A percentile compares a stretch with the other conserved stretches of the same genome.
phyloP scores from a whole-genome alignment of 2,888 invertebrate species.

The Craniophora ligustri region DNA sequence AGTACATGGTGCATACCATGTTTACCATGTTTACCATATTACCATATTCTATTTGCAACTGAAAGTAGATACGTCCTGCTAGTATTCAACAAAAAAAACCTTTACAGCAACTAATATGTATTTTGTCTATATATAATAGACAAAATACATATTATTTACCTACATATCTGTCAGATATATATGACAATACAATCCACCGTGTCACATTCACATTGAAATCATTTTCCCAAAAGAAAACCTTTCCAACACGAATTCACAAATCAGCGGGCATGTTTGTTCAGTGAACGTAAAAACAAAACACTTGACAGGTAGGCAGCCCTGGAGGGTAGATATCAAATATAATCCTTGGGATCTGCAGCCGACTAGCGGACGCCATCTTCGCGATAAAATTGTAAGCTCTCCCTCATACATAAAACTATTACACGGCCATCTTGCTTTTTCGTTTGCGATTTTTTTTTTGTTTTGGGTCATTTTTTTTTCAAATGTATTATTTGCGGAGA shows the following conservation, averaged over 20 bases:
- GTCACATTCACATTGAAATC: not conserved
- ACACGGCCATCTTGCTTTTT: conserved; percentile 3
- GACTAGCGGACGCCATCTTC: conserved; percentile 37
- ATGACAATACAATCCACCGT: too few species aligned
- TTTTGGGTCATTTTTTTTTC: conserved; percentile 2
- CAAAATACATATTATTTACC: too few species aligned
- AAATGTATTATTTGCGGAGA: not conserved
- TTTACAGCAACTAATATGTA: too few species aligned
- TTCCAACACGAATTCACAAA: conserved; percentile 9
- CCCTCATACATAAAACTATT: conserved; percentile 43
- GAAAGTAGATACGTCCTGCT: too few species aligned
- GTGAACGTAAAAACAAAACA: conserved; percentile 42
- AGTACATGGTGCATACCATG: too few species aligned
- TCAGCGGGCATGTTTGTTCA: conserved; percentile 34
- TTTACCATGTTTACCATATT: too few species aligned
- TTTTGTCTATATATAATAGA: too few species aligned
- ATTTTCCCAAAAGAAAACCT: conserved; percentile 1
- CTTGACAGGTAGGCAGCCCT: conserved; percentile 37
- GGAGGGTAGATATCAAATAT: conserved; percentile 43
- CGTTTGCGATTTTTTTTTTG: conserved; percentile 8
- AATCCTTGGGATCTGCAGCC: conserved; percentile 40
- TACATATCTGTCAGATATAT: too few species aligned
- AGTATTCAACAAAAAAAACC: too few species aligned
- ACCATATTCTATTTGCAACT: too few species aligned
- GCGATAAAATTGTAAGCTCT: conserved; percentile 59